These are phyloP conservation scores for Orius insidiosus DNA, from an alignment of 1,140 invertebrate genomes.

Conservation along the genomic window DNA sequence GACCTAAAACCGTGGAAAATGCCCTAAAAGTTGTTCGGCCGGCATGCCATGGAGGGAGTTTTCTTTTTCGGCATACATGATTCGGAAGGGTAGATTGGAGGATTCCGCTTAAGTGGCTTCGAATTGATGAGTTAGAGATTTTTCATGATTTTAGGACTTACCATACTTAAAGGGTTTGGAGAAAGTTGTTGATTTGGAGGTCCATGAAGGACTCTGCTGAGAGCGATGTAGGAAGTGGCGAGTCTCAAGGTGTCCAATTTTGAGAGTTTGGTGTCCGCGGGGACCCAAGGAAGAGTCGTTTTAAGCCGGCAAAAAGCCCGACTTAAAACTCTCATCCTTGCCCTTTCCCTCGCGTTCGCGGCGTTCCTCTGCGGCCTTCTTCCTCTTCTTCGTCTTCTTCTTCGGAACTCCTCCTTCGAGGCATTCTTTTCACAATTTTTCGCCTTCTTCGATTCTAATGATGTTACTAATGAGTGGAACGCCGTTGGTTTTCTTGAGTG, in stretches of 20 bases:
- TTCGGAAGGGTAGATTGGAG: too few species aligned
- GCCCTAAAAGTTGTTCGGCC: too few species aligned
- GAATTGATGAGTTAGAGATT: too few species aligned
- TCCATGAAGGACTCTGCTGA: slow-evolving; percentile 44
- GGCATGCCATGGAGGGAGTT: too few species aligned
- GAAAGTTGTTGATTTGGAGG: slow-evolving; percentile 6
- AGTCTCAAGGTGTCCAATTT: slow-evolving; percentile 79
- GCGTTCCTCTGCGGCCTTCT: slow-evolving; percentile 55
- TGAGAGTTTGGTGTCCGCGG: slow-evolving; percentile 81
- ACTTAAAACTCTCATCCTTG: slow-evolving; percentile 79
- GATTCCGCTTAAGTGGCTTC: too few species aligned
- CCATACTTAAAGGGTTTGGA: slow-evolving; percentile 25
- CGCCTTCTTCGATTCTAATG: too few species aligned
- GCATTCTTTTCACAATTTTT: slow-evolving; percentile 24
- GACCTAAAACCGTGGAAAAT: too few species aligned
- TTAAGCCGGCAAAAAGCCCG: slow-evolving; percentile 82
- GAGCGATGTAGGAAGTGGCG: slow-evolving; percentile 78
- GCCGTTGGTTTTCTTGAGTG: too few species aligned
- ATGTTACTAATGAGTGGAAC: too few species aligned
- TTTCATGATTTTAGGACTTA: slow-evolving; percentile 19
- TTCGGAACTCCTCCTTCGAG: slow-evolving; percentile 29
- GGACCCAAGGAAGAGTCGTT: slow-evolving; percentile 84
- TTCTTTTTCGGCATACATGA: too few species aligned
- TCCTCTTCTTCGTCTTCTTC: slow-evolving; percentile 32
- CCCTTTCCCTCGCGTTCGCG: slow-evolving; percentile 81